Percentiles rank a stretch among this genome's conserved stretches.
These are phyloP conservation scores for Mastomys coucha DNA, from an alignment of 2,113 vertebrate genomes.

Conservation along the genomic window DNA sequence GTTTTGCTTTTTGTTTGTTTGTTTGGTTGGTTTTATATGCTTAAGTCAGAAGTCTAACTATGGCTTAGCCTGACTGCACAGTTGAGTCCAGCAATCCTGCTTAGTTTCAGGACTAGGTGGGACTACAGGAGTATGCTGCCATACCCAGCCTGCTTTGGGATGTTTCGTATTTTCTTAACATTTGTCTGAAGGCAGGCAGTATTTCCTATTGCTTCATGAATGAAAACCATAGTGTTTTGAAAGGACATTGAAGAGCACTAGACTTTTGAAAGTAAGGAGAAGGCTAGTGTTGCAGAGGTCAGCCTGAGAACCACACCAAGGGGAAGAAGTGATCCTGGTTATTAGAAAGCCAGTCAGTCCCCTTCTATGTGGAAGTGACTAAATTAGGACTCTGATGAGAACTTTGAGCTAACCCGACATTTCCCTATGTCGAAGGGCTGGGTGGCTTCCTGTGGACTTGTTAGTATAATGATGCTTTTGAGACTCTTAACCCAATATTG, in stretches of 20 bases:
- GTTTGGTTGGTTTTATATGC: neutral
- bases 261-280: slow-evolving; percentile 35
- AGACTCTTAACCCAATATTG: neutral
- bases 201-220: neutral
- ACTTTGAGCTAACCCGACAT: neutral
- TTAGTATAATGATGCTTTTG: neutral
- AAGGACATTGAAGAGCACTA: neutral
- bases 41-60: neutral
- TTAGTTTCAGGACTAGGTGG: neutral
- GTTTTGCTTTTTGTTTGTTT: neutral
- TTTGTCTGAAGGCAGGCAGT: slow-evolving; percentile 4
- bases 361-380: neutral
- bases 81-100: neutral
- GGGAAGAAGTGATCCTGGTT: neutral
- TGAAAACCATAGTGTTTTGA: slow-evolving; percentile 44
- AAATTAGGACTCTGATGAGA: neutral
- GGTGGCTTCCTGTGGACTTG: neutral
- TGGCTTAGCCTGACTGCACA: neutral
- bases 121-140: neutral
- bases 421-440: neutral
- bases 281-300: neutral
- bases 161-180: neutral
- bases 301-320: neutral
- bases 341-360: slow-evolving; percentile 12
- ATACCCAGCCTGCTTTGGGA: neutral